Conservation (phyloP, 1,140 invertebrate genomes). For the Lerema accius region DNA sequence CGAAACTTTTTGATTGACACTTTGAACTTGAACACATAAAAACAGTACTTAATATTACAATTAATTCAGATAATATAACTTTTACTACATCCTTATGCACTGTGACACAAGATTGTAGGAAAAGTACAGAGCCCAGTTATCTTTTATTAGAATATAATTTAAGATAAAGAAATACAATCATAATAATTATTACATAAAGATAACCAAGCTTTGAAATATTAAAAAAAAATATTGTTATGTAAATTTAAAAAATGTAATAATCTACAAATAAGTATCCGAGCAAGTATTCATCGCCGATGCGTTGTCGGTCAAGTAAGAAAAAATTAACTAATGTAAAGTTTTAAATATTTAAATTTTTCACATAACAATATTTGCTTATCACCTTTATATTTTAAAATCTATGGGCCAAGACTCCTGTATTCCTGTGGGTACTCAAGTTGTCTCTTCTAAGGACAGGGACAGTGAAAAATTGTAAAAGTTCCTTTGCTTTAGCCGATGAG, state of each 20-base stretch:
- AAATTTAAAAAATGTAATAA: too few species aligned
- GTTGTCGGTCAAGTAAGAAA: too few species aligned
- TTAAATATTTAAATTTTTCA: background rate
- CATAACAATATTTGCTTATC: slow-evolving; percentile 9
- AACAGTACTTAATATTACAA: slow-evolving; percentile 8
- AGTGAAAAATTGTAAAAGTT: too few species aligned
- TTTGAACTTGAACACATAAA: slow-evolving; percentile 62
- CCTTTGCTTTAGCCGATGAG: too few species aligned
- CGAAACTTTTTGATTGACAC: slow-evolving; percentile 75
- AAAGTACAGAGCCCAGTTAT: slow-evolving; percentile 14
- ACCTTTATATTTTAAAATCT: too few species aligned
- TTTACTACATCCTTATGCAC: slow-evolving; percentile 5
- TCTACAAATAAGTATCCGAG: too few species aligned
- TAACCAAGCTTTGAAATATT: background rate
- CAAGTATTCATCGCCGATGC: too few species aligned
- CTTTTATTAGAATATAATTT: too few species aligned
- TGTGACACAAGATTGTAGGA: background rate
- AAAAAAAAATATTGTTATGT: slow-evolving; percentile 1
- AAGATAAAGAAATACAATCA: too few species aligned
- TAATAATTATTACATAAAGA: background rate
- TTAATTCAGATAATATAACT: background rate
- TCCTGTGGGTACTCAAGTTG: too few species aligned
- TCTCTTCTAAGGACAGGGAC: too few species aligned
- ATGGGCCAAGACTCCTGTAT: background rate
- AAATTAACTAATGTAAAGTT: too few species aligned